Base-by-base conservation (phyloP, 1,140 invertebrate genomes). In the Aphelenchoides avenae region DNA sequence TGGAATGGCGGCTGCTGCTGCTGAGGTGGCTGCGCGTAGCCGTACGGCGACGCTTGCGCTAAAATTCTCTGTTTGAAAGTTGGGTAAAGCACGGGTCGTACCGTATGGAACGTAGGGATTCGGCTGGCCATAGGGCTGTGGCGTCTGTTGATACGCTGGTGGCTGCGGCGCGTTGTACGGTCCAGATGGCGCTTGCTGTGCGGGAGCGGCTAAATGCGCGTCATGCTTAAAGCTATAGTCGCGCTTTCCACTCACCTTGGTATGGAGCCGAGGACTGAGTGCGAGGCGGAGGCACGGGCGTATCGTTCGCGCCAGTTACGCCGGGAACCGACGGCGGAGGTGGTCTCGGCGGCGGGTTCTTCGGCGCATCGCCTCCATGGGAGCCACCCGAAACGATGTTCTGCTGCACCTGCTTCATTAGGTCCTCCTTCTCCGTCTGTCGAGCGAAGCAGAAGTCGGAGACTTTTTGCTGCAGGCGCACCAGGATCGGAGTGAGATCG, bases 371-470 rank as follows among this genome's bases (percentile, higher is more conserved):
- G 24, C 53, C 15, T 57, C 7, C 40, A 7, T 41, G 39, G 13
- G 29, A 43, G 4, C 29, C 50, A 11, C 42, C 52, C 33, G 49
- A 39, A 1, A 61, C 41, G 29, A 65, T 70, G 18, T 53, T 64
- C 46, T 75, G 76, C 62, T 82, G 80, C 27, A 83, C 69, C 61
- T 82, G 81, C 29, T 76, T 65, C 77, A 96, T 80, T 46, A 97
- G 78, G 80, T 98, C 94, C 66, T 98, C 94, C 79, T 96, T 97
- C 79, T 98, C 94, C 0, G 93, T 96, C 81, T 94, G 92, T 4
- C 94, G 87, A 29, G 94, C 94, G 80, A 98, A 98, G 78, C 91
- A 94, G 80, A 91, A 97, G 80, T 99, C 95, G 1, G 92, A 29
- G 11, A 98, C 88, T 81, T 98, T 98, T 78, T 89, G 93, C 83